A percentile compares a stretch with the other conserved stretches of the same genome.
These are phyloP conservation scores for Heteromyza rotundicornis DNA, from an alignment of 2,888 invertebrate species.

Conservation along the genomic window DNA sequence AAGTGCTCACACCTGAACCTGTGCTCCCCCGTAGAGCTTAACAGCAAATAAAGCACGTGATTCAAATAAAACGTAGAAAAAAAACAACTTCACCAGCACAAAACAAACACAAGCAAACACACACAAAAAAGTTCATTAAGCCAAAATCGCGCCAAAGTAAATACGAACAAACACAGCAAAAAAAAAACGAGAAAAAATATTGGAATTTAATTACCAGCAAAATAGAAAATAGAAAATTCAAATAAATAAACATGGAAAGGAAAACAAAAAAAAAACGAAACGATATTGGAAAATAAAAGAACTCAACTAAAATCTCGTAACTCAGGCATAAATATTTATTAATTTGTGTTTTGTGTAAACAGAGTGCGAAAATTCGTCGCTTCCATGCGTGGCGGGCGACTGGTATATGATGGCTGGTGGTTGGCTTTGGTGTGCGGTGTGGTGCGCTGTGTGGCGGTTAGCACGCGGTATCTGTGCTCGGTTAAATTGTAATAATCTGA, in stretches of 20 bases:
- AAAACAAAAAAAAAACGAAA: background rate
- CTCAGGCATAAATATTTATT: background rate
- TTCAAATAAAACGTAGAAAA: too few species aligned
- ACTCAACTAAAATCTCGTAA: background rate
- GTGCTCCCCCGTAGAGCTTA: too few species aligned
- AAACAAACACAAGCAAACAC: too few species aligned
- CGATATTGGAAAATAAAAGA: background rate
- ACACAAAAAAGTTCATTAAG: too few species aligned
- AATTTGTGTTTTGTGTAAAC: background rate
- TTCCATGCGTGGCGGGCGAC: too few species aligned
- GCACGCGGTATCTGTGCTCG: background rate
- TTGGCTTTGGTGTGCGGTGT: too few species aligned
- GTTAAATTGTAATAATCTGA: background rate
- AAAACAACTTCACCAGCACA: too few species aligned
- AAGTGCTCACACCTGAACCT: too few species aligned
- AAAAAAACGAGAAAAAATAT: background rate
- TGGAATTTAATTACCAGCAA: background rate
- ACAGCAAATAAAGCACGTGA: too few species aligned
- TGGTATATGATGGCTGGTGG: too few species aligned
- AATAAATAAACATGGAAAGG: background rate
- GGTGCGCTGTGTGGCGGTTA: too few species aligned
- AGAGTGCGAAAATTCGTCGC: background rate
- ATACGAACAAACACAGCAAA: background rate
- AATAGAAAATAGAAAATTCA: background rate
- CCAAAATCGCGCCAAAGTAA: too few species aligned